These are phyloP conservation scores for Sarcophaga subvicina DNA, from an alignment of 2,888 invertebrate genomes.

Conservation along the genomic window DNA sequence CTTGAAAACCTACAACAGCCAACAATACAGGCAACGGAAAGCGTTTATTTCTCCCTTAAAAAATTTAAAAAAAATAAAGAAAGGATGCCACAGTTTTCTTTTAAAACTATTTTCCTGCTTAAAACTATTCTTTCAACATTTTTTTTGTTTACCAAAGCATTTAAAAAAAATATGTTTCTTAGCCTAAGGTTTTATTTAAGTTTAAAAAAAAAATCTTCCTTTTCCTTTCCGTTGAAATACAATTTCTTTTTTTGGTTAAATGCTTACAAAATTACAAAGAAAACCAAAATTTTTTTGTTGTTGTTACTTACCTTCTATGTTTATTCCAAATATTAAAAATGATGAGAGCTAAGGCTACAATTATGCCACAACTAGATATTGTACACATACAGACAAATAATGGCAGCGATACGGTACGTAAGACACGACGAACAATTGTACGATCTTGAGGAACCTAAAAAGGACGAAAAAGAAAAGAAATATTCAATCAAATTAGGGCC, in stretches of 20 bases:
- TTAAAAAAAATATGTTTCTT: no score
- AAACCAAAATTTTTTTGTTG: background rate
- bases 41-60: no score
- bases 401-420: slow-evolving; percentile 93
- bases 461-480: slow-evolving; percentile 29
- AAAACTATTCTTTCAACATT: background rate
- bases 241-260: background rate
- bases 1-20: no score
- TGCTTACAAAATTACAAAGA: no score
- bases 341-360: slow-evolving; percentile 92
- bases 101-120: background rate
- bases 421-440: slow-evolving; percentile 92
- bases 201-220: background rate
- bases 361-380: slow-evolving; percentile 93
- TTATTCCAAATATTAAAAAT: slow-evolving; percentile 96
- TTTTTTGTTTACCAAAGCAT: background rate
- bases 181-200: no score
- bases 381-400: slow-evolving; percentile 97
- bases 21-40: no score
- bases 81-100: no score
- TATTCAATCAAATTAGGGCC: no score
- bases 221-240: background rate
- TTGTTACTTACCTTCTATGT: slow-evolving; percentile 90
- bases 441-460: slow-evolving; percentile 96
- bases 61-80: no score